Base-by-base conservation (phyloP, 2,888 invertebrate genomes). In the Seira sanloemensis region DNA sequence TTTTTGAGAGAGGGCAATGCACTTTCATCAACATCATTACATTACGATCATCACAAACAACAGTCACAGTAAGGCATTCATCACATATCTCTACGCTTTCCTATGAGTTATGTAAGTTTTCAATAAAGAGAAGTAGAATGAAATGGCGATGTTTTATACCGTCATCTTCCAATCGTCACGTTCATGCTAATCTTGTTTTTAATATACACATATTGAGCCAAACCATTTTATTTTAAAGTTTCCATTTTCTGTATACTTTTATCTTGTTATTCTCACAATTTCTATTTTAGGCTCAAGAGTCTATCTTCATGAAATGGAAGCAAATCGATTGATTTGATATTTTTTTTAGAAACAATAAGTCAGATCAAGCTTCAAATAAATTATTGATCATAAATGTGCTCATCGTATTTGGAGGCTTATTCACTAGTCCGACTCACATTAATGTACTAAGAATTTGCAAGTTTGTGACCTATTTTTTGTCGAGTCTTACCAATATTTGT, bases 1-100 rank as follows among this genome's bases (percentile, higher is more conserved):
- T 80, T 80, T 62, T 37, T n/a, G 62, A 27, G 75, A 75, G 80
- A 75, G 80, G 80, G 80, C 80, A 80, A 62, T 80, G 80, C 80
- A 68, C 80, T 80, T 69, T 75, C 75, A 46, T 65, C 80, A 75
- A 74, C 80, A 62, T 80, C 80, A 80, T 68, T n/a, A n/a, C n/a
- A n/a, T n/a, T n/a, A n/a, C n/a, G n/a, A n/a, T n/a, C n/a, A n/a
- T n/a, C 73, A 79, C 7, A 37, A 54, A 54, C 23, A 19, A 19
- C 21, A 37, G 23, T 69, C 1, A 19, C 27, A 65, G 19, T 21
- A 62, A 62, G 23, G 26, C 66, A 66, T 25, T 7, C 66, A 66
- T 21, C 66, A 66, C 18, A 9, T n/a, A 21, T 25, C 9, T 66
- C 46, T n/a, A n/a, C n/a, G n/a, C n/a, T n/a, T n/a, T n/a, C n/a